Conservation (phyloP, 1,140 invertebrate genomes). For the Danaus melanippus region DNA sequence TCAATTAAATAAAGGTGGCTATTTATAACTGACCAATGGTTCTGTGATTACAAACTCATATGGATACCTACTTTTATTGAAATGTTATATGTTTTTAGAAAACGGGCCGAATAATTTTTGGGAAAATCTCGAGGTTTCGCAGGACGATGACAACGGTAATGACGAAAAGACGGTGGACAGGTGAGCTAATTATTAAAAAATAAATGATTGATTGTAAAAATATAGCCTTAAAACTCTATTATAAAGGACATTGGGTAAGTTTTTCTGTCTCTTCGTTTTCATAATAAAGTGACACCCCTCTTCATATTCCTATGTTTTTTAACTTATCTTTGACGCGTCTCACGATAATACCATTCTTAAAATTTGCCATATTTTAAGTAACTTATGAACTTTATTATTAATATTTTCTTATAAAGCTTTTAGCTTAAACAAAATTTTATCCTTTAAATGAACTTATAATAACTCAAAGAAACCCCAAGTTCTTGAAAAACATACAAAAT, state of each 20-base stretch:
- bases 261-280: no score
- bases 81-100: slow-evolving; percentile 31
- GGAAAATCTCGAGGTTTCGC: slow-evolving; percentile 48
- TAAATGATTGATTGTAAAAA: neutral
- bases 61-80: no score
- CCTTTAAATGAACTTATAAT: slow-evolving; percentile 6
- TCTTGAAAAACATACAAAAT: slow-evolving; percentile 8
- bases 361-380: neutral
- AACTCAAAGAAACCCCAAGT: neutral
- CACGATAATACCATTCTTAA: no score
- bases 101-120: slow-evolving; percentile 61
- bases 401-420: slow-evolving; percentile 7
- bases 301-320: no score
- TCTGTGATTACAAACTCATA: no score
- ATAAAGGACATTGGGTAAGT: no score
- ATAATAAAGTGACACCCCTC: no score
- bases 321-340: no score
- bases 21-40: no score
- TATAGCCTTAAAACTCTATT: no score
- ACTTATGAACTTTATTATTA: slow-evolving; percentile 6
- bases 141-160: slow-evolving; percentile 42
- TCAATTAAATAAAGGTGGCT: neutral
- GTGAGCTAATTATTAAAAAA: slow-evolving; percentile 22
- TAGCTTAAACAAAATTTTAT: slow-evolving; percentile 8
- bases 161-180: slow-evolving; percentile 55